Percentiles rank a stretch among this genome's conserved stretches.
phyloP scores from a whole-genome alignment of 2,113 vertebrate genomes.

The Himantopus leucocephalus region DNA sequence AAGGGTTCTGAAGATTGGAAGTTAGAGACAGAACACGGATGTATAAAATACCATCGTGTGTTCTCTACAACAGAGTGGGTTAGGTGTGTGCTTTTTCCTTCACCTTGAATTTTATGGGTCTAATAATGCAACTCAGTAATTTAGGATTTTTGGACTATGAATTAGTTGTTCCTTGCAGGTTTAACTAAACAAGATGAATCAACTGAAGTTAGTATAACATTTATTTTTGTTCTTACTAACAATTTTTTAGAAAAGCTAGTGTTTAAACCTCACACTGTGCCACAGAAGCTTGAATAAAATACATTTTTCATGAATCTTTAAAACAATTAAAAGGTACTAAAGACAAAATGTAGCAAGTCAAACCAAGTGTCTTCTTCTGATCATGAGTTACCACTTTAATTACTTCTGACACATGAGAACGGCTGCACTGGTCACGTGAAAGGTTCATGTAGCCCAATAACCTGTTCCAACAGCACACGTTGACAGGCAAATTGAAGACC shows the following conservation, averaged over 20 bases:
- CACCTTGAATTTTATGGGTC: neutral
- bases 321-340: neutral
- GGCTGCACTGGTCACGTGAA: neutral
- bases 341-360: neutral
- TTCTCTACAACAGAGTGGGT: neutral
- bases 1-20: neutral
- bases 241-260: neutral
- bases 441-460: neutral
- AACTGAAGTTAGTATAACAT: neutral
- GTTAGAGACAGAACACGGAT: neutral
- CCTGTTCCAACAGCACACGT: neutral
- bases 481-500: neutral
- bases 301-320: neutral
- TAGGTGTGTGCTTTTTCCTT: neutral
- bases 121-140: neutral
- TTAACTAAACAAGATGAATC: neutral
- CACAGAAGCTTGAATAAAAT: neutral
- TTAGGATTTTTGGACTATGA: neutral
- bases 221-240: neutral
- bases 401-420: neutral
- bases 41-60: accelerated
- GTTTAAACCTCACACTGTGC: neutral
- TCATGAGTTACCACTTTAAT: neutral
- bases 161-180: neutral
- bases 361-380: neutral